Conservation (phyloP, 2,797 vertebrate genomes). For the Centroberyx gerrardi region DNA sequence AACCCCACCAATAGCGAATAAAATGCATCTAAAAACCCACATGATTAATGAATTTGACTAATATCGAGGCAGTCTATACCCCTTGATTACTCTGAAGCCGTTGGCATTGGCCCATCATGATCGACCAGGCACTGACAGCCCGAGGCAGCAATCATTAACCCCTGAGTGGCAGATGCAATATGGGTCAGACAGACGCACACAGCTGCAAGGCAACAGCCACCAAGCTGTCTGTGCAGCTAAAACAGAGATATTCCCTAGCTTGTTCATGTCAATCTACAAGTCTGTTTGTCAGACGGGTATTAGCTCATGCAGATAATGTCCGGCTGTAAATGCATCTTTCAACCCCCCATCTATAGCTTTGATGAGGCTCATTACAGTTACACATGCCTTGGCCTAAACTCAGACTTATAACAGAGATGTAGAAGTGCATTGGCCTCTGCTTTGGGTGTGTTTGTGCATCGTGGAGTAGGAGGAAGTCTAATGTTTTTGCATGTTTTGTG, state of each 20-base stretch:
- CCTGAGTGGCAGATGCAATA: slow-evolving; percentile 59
- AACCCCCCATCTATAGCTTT: too few species aligned
- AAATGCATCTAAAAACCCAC: background rate
- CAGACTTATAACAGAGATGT: too few species aligned
- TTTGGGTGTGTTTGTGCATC: background rate
- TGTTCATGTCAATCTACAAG: background rate
- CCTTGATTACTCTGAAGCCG: slow-evolving; percentile 2
- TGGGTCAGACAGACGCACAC: slow-evolving; percentile 63
- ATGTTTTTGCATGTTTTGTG: background rate
- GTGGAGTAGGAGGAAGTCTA: background rate
- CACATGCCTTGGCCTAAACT: background rate
- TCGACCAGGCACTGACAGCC: slow-evolving; percentile 71
- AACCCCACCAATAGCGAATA: background rate
- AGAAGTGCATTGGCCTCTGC: background rate
- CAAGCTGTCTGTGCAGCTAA: background rate
- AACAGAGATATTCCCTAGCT: background rate
- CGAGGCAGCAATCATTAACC: slow-evolving; percentile 73
- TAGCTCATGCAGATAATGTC: background rate
- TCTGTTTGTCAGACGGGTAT: background rate
- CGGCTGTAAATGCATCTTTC: background rate
- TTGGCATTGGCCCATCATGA: slow-evolving; percentile 55
- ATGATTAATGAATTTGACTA: background rate
- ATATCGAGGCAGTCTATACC: background rate
- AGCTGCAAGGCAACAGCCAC: slow-evolving; percentile 5
- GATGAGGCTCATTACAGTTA: too few species aligned